Base-by-base conservation (phyloP, 2,888 invertebrate species). In the Bibio marci region DNA sequence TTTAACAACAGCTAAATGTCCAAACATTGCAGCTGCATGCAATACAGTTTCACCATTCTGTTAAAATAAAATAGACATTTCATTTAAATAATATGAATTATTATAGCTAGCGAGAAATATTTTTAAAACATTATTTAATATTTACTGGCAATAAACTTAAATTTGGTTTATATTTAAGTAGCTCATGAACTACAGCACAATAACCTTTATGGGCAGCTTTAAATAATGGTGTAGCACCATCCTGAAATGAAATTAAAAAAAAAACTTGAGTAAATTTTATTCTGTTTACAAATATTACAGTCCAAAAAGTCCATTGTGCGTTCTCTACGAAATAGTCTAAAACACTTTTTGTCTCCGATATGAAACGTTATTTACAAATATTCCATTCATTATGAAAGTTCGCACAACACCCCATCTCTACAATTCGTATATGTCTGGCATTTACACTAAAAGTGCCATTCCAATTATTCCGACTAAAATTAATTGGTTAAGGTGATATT, bases 191-290 rank as follows among this genome's bases (percentile, higher is more conserved):
- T 3, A 92, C 91, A 10, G 81, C 80, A 3, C 79, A 70, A 60
- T 90, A 88, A 1, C 92, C 92, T 65, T 94, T 94, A 62, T 94
- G 92, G 27, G 88, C 79, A 27, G 92, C 91, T 62, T 94, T 94
- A 63, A 92, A 92, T 44, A 94, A 64, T 2, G 92, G 83, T 2
- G 91, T 92, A 28, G 91, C 91, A 32, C 92, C 92, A 64, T 92
- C 87, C 85, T 87, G 60, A 30, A 59, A 61, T 45, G 44, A 12
- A 46, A 47, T 47, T 44, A 44, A 17, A 34, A 42, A 18, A 32
- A 32, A n/a, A n/a, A n/a, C n/a, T n/a, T n/a, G n/a, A n/a, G n/a
- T n/a, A n/a, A n/a, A n/a, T n/a, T n/a, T n/a, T n/a, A n/a, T n/a
- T n/a, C n/a, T n/a, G n/a, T n/a, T n/a, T n/a, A n/a, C n/a, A n/a